phyloP scores from a whole-genome alignment of 2,113 vertebrate genomes.

The Apeltes quadracus region DNA sequence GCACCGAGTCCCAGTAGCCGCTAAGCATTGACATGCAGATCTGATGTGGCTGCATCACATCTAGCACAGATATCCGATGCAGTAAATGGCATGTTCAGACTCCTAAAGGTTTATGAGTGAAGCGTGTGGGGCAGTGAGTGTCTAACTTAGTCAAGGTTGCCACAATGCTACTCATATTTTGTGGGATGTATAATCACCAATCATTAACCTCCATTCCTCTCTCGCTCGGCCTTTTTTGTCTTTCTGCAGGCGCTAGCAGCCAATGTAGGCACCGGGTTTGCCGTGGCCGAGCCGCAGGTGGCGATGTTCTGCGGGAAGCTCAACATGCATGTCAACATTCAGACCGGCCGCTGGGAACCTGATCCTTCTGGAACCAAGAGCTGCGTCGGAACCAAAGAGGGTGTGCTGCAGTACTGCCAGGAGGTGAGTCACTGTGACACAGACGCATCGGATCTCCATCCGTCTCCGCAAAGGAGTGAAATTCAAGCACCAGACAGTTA shows the following conservation, averaged over 20 bases:
- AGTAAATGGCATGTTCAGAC: conserved; percentile 27
- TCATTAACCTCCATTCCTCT: conserved; percentile 38
- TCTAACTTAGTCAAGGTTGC: conserved; percentile 20
- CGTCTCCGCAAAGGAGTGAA: not conserved
- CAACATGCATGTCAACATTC: conserved; percentile 98
- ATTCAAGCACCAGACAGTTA: not conserved
- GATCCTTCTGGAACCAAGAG: conserved; percentile 90
- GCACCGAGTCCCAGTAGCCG: conserved; percentile 36
- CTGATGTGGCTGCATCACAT: conserved; percentile 30
- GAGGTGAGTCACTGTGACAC: conserved; percentile 84
- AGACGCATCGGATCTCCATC: not conserved
- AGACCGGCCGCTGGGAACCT: conserved; percentile 97
- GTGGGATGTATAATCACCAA: conserved; percentile 47
- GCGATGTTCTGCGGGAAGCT: conserved; percentile 98
- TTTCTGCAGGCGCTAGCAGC: conserved; percentile 88
- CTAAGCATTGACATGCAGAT: conserved; percentile 33
- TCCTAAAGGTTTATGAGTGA: conserved; percentile 38
- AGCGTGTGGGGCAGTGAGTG: not conserved
- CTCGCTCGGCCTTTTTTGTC: conserved; percentile 2
- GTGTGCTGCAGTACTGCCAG: conserved; percentile 95
- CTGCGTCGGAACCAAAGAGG: conserved; percentile 91
- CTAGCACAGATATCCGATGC: conserved; percentile 23
- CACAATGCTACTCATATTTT: not conserved
- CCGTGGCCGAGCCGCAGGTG: conserved; percentile 93
- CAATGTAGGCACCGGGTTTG: conserved; percentile 91